Base-by-base conservation (phyloP, 2,113 vertebrate species). In the Sceloporus tristichus region DNA sequence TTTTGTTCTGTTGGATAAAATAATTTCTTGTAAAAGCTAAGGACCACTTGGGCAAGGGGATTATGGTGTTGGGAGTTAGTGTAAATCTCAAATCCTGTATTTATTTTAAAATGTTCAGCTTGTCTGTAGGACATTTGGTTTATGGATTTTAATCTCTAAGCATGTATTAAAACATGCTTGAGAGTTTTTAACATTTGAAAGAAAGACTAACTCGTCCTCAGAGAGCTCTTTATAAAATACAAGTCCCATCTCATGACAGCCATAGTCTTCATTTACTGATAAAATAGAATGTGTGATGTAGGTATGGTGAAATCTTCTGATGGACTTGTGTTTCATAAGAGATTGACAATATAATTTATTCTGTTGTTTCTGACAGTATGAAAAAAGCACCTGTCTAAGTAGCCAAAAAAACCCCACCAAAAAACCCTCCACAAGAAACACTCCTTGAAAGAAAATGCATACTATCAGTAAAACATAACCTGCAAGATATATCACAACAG, bases 151-250 rank as follows among this genome's bases (percentile, higher is more conserved):
- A 93, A 77, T 88, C 92, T 93, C 48, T 85, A 86, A 91, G 79
- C 92, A 90, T 94, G 95, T 90, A 92, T 95, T 79, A 92, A 94
- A 95, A 92, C 38, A 2, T 71, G 73, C 88, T 95, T 95, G 91
- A 92, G 94, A 76, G 87, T 9, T 92, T 34, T 94, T 94, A 85
- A 82, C 92, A 91, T 94, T 96, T 94, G 88, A 91, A 93, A 91
- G 90, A 70, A 25, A 66, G 0, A 91, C 80, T 54, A 74, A 76
- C 27, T 93, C 66, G 70, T 91, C 82, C 38, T 19, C 79, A 87
- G 73, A 7, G 1, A 62, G 80, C 82, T 94, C 79, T 86, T 86
- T 62, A 81, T 92, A 90, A 87, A 82, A 92, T 89, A 78, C 80
- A 74, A 94, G 59, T n/a, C 73, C 85, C 87, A 84, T 92, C 92